Conservation (phyloP, 1,140 invertebrate species). For the Bombus superbus region DNA sequence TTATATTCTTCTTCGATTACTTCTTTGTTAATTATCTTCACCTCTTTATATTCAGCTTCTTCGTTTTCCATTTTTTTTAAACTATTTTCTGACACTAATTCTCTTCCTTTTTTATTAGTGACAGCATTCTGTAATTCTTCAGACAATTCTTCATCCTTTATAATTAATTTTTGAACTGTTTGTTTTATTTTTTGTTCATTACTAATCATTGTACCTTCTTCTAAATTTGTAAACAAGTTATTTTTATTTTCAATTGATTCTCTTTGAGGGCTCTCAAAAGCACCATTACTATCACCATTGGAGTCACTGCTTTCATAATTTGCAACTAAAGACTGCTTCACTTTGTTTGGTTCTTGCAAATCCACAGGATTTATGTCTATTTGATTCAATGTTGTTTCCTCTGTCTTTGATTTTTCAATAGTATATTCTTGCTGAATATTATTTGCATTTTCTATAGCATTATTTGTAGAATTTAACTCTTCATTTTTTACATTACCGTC, state of each 20-base stretch:
- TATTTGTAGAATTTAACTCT: constrained; percentile 4
- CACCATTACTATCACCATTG: constrained; percentile 71
- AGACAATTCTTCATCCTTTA: constrained; percentile 27
- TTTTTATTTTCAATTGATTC: constrained; percentile 30
- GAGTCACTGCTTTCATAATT: constrained; percentile 77
- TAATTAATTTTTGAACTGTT: constrained; percentile 10
- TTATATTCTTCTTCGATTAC: background rate
- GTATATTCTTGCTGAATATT: constrained; percentile 15
- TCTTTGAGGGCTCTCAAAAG: constrained; percentile 58
- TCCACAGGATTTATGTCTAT: background rate
- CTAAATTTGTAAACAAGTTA: constrained; percentile 2
- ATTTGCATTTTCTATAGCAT: background rate
- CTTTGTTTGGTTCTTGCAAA: constrained; percentile 20
- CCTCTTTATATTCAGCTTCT: background rate
- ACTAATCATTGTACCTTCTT: constrained; percentile 9
- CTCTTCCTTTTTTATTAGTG: constrained; percentile 2
- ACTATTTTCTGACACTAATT: background rate
- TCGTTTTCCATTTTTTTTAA: background rate
- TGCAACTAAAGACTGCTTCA: constrained; percentile 68
- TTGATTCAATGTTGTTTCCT: background rate
- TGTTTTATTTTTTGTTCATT: constrained; percentile 9
- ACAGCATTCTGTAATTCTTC: constrained; percentile 10
- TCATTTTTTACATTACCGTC: background rate
- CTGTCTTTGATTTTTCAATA: constrained; percentile 1
- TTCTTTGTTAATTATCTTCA: constrained; percentile 23